Evolutionary conservation across 2,888 invertebrate genomes (phyloP), one percentile per base, ranked within the genome.

Genomic region (Mythimna albipuncta): DNA sequence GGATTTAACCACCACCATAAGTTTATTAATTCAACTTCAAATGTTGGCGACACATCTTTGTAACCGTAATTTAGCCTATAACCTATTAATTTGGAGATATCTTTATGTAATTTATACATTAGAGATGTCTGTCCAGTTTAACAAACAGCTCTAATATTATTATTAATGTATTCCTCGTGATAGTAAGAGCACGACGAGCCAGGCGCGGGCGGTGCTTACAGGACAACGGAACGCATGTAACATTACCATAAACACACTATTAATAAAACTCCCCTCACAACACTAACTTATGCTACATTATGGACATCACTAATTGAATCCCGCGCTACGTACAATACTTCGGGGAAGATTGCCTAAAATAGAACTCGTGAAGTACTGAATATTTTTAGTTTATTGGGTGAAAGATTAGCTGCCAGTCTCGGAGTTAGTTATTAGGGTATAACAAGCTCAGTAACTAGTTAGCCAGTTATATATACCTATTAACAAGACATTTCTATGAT

Each of bases 201-300:
- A n/a, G 38, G 55, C 44, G 41, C 26, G 7, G 13, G 13, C 50
- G 19, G 10, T 21, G 35, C 7, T 11, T 47, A 10, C 55, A 21
- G 52, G 13, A 62, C 69, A 58, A 35, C 72, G 10, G 57, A 65
- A 57, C 68, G 63, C 71, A 55, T 69, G 62, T 69, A 47, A 26
- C 61, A 76, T 83, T 79, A 74, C 38, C 83, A 76, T 83, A 75
- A 80, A 72, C 78, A 76, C 62, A 58, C 85, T 57, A 80, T 75
- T 77, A 65, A 75, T 75, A 78, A 70, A 75, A 69, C 61, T 61
- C 47, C 68, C 64, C 65, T 54, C 69, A 58, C 52, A 41, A 35
- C 41, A 64, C 64, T 35, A 47, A 59, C 52, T 63, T 52, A 58
- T 50, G 64, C 63, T 61, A 64, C 74, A 44, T 66, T 61, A 75